A percentile compares a stretch with the other conserved stretches of the same genome.
phyloP scores from a whole-genome alignment of 2,888 invertebrate genomes.

The Lithophane leautieri region DNA sequence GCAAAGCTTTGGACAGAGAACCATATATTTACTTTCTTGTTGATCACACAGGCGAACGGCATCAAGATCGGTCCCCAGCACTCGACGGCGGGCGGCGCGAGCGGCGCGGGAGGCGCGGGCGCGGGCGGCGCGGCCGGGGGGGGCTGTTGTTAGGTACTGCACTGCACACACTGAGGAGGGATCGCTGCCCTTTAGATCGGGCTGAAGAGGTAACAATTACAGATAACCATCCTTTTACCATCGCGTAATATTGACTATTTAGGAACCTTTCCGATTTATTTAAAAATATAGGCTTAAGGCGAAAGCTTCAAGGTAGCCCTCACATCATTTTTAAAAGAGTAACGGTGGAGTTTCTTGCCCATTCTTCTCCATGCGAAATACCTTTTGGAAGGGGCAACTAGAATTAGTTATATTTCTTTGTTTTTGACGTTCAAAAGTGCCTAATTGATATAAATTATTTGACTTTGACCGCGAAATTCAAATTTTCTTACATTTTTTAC shows the following conservation, averaged over 20 bases:
- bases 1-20: neutral
- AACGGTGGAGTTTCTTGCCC: too few species aligned
- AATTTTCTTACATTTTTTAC: too few species aligned
- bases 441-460: too few species aligned
- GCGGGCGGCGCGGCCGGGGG: slow-evolving; percentile 95
- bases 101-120: slow-evolving; percentile 94
- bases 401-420: too few species aligned
- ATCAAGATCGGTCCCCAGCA: slow-evolving; percentile 99
- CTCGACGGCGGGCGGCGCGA: slow-evolving; percentile 96
- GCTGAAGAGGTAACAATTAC: slow-evolving; percentile 62
- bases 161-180: slow-evolving; percentile 86
- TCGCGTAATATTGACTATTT: neutral
- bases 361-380: too few species aligned
- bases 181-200: slow-evolving; percentile 54
- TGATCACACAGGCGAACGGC: slow-evolving; percentile 96
- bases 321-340: too few species aligned
- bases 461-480: too few species aligned
- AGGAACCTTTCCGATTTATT: neutral
- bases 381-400: too few species aligned
- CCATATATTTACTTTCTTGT: slow-evolving; percentile 1
- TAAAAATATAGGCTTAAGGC: neutral
- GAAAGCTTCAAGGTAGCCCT: too few species aligned
- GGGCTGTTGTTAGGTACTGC: slow-evolving; percentile 95
- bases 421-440: too few species aligned
- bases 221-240: neutral